Base-by-base conservation (phyloP, 2,888 invertebrate species). In the Camponotus fellah region DNA sequence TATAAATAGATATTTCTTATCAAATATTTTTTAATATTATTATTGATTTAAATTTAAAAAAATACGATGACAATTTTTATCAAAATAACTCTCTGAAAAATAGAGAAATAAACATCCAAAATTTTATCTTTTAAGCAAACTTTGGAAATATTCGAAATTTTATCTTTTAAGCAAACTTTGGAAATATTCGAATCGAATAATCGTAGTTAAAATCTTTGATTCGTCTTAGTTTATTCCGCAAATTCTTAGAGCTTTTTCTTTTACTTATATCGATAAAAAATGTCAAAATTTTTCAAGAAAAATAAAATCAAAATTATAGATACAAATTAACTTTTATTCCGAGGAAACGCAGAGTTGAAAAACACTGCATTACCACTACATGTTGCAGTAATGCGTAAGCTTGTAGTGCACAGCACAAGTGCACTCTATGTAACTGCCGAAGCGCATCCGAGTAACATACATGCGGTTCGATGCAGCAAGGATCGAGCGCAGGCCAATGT, bases 401-500 rank as follows among this genome's bases (percentile, higher is more conserved):
- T n/a, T 21, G 46, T 58, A 77, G 40, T 56, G 68, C 75, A 77
- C 40, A 76, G 58, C 71, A 74, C 32, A 71, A 79, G 72, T 79
- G 60, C 72, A 71, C 72, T 79, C 79, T 40, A 71, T 46, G 34
- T 79, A 71, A 71, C 77, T 71, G 58, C 58, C 77, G 34, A 60
- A 71, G 58, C 79, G 40, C 72, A 79, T 79, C 58, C 58, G 60
- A 60, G 72, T 72, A 79, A 60, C 79, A 79, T 79, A 34, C 43
- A 79, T 79, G 72, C 72, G 43, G 79, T 79, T 71, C 72, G 79
- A 79, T 79, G 72, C 58, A 34, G 43, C 72, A 43, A n/a, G 60
- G 71, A 72, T 80, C n/a, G 46, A 60, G 79, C n/a, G 17, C 21
- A 17, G 21, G 21, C 17, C 58, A 32, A 34, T 79, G 72, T 71